phyloP scores from a whole-genome alignment of 1,140 invertebrate genomes.

The Lepidostoma basale region DNA sequence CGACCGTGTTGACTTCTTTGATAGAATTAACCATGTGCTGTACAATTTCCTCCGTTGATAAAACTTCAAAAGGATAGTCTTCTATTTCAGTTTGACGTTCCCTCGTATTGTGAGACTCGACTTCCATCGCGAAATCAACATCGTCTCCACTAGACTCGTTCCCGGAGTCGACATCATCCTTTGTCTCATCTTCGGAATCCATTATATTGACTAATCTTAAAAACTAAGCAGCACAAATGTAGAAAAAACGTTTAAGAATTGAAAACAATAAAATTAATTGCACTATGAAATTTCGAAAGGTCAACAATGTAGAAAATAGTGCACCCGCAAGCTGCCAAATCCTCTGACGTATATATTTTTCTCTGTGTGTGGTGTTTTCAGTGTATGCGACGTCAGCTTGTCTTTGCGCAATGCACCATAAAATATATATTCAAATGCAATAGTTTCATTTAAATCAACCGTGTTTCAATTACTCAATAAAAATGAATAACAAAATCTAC shows the following conservation, averaged over 20 bases:
- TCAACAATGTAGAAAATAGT: slow-evolving; percentile 64
- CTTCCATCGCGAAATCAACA: slow-evolving; percentile 88
- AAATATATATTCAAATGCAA: neutral
- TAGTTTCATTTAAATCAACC: neutral
- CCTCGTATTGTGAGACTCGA: slow-evolving; percentile 76
- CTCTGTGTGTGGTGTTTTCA: slow-evolving; percentile 23
- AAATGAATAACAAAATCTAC: no score
- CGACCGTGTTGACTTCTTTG: slow-evolving; percentile 90
- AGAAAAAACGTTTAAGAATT: slow-evolving; percentile 49
- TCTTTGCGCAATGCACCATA: slow-evolving; percentile 36
- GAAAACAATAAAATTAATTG: slow-evolving; percentile 53
- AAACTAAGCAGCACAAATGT: slow-evolving; percentile 50
- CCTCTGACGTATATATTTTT: slow-evolving; percentile 56
- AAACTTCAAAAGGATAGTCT: slow-evolving; percentile 92
- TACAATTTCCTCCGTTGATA: slow-evolving; percentile 95
- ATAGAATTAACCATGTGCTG: slow-evolving; percentile 97
- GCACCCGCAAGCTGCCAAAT: slow-evolving; percentile 59
- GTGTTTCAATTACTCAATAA: no score
- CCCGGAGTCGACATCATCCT: slow-evolving; percentile 87
- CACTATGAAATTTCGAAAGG: slow-evolving; percentile 63
- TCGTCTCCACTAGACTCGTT: slow-evolving; percentile 92
- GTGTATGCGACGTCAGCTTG: slow-evolving; percentile 24
- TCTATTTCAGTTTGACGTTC: slow-evolving; percentile 82
- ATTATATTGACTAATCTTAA: slow-evolving; percentile 62
- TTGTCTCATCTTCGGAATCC: slow-evolving; percentile 90